phyloP scores from a whole-genome alignment of 2,797 vertebrate genomes.

The Chromobotia macracanthus region DNA sequence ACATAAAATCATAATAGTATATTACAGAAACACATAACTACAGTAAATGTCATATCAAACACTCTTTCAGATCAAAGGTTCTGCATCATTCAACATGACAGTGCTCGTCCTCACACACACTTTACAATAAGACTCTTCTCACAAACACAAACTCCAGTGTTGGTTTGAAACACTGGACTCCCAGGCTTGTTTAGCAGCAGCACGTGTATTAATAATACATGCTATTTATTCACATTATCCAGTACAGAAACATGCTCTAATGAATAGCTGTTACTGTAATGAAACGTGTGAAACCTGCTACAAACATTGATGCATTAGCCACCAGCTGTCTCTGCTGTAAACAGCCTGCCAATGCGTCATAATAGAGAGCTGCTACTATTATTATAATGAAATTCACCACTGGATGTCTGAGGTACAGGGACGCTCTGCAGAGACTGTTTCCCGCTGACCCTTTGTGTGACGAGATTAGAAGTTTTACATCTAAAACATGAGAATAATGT shows the following conservation, averaged over 20 bases:
- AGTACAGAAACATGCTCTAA: constrained; percentile 49
- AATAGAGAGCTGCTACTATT: constrained; percentile 29
- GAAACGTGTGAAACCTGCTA: constrained; percentile 39
- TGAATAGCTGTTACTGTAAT: constrained; percentile 46
- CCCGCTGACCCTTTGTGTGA: constrained; percentile 9
- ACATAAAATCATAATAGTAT: too few species aligned
- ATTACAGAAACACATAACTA: too few species aligned
- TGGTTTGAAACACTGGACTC: too few species aligned
- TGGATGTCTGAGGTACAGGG: constrained; percentile 28
- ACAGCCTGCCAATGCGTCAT: constrained; percentile 44
- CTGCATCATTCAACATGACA: background rate
- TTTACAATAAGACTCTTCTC: background rate
- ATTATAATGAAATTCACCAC: constrained; percentile 50
- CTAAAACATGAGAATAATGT: too few species aligned
- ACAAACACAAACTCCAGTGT: too few species aligned
- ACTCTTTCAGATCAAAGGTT: background rate
- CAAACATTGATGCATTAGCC: constrained; percentile 41
- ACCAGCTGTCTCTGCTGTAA: constrained; percentile 40
- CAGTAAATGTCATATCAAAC: background rate
- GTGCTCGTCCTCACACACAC: too few species aligned
- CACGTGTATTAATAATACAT: constrained; percentile 39
- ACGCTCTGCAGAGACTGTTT: too few species aligned
- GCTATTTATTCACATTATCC: constrained; percentile 36
- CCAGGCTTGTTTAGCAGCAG: background rate
- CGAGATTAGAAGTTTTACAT: background rate